These are phyloP conservation scores for Nymphicus hollandicus DNA, from an alignment of 2,113 vertebrate genomes.

Conservation along the genomic window DNA sequence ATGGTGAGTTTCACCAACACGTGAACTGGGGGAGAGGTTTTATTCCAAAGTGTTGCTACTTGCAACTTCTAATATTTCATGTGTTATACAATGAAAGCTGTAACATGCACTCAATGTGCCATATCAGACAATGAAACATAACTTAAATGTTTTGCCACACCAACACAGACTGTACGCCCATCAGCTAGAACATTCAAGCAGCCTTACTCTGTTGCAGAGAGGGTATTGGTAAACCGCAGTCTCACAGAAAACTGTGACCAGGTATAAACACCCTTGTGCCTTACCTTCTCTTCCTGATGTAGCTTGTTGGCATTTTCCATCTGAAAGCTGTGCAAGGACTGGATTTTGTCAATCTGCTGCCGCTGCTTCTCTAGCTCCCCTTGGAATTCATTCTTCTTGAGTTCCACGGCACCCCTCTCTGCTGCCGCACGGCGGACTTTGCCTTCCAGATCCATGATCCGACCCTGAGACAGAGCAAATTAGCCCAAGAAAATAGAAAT, in stretches of 20 bases:
- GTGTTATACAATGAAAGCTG: background rate
- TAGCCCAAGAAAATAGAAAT: background rate
- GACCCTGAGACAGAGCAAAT: slow-evolving; percentile 69
- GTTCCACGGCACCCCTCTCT: slow-evolving; percentile 80
- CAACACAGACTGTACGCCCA: background rate
- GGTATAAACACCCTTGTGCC: background rate
- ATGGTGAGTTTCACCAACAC: background rate
- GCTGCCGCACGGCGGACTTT: slow-evolving; percentile 78
- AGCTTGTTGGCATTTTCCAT: slow-evolving; percentile 77
- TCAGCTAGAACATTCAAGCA: background rate
- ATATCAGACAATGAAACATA: background rate
- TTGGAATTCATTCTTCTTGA: slow-evolving; percentile 88
- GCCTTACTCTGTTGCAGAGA: background rate
- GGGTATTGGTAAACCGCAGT: background rate
- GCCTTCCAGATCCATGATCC: slow-evolving; percentile 84
- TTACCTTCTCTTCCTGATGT: slow-evolving; percentile 87
- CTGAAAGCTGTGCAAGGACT: slow-evolving; percentile 81
- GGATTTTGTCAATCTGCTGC: slow-evolving; percentile 81
- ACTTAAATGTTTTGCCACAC: background rate
- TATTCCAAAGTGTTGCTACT: background rate
- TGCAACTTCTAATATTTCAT: background rate
- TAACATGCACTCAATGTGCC: background rate
- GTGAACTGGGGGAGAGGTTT: background rate
- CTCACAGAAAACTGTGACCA: background rate
- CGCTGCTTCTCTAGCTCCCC: slow-evolving; percentile 83